Conservation (phyloP, 1,140 invertebrate genomes). For the Fopius arisanus region DNA sequence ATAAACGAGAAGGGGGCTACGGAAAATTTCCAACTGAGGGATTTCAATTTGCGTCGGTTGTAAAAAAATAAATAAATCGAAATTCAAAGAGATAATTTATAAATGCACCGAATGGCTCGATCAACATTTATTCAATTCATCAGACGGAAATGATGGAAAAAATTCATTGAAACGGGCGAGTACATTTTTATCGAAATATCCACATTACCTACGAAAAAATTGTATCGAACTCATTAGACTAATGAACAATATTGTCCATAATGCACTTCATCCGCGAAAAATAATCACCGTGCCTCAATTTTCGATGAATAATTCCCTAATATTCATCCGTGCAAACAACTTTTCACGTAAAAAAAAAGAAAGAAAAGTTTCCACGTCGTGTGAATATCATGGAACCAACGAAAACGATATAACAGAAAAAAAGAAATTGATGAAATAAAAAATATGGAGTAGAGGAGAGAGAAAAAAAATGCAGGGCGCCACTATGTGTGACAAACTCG, state of each 20-base stretch:
- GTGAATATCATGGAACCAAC: not conserved
- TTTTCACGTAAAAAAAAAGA: not conserved
- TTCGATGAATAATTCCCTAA: not conserved
- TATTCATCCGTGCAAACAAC: not conserved
- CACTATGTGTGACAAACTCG: constrained; percentile 36
- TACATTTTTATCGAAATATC: too few relatives aligned
- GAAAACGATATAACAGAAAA: not conserved
- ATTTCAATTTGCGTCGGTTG: not conserved
- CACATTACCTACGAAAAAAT: too few relatives aligned
- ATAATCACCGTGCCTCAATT: too few relatives aligned
- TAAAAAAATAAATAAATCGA: not conserved
- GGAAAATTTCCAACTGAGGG: not conserved
- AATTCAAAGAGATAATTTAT: too few relatives aligned
- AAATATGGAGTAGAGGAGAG: not conserved
- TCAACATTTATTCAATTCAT: too few relatives aligned
- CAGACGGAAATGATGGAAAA: too few relatives aligned
- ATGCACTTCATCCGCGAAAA: too few relatives aligned
- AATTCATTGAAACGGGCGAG: too few relatives aligned
- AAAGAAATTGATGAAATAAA: constrained; percentile 9
- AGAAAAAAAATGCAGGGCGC: not conserved
- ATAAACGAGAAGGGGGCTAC: not conserved
- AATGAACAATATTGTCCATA: not conserved
- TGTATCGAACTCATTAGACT: too few relatives aligned
- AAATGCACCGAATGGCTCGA: too few relatives aligned
- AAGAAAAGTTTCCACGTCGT: not conserved